Conservation (phyloP, 2,797 vertebrate genomes). For the Anguilla megastoma region DNA sequence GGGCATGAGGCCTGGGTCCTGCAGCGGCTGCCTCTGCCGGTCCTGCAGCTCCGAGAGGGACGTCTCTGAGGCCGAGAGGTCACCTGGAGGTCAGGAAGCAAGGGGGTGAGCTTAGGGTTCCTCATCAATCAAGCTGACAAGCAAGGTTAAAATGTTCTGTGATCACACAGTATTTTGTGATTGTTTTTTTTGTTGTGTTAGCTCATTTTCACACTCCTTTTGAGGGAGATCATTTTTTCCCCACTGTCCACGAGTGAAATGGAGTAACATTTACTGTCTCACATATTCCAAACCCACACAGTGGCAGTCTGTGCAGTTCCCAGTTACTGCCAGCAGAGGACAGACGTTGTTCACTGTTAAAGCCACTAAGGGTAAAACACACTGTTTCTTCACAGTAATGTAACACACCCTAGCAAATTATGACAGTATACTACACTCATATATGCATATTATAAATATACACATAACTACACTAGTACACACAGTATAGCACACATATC, state of each 20-base stretch:
- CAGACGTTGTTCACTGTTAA: background rate
- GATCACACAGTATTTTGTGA: too few species aligned
- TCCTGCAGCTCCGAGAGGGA: slow-evolving; percentile 84
- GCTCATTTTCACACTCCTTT: too few species aligned
- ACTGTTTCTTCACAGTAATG: background rate
- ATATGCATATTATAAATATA: background rate
- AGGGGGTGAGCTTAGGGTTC: background rate
- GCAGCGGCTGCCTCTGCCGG: slow-evolving; percentile 77
- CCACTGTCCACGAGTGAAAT: too few species aligned
- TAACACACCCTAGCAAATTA: background rate
- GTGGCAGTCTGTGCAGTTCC: background rate
- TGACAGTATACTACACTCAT: background rate
- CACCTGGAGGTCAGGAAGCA: slow-evolving; percentile 68
- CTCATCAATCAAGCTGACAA: background rate
- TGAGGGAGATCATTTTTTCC: too few species aligned
- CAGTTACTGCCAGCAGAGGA: background rate
- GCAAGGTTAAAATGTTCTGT: too few species aligned
- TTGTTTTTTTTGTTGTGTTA: too few species aligned
- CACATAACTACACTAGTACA: too few species aligned
- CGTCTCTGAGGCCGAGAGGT: slow-evolving; percentile 86
- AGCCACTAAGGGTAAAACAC: background rate
- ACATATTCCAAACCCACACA: background rate
- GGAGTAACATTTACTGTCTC: background rate
- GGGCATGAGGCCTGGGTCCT: slow-evolving; percentile 91
- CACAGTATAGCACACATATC: too few species aligned